Evolutionary conservation across 2,113 vertebrate genomes (phyloP), one percentile per base, ranked within the genome.

Genomic region (Myiopsitta monachus): DNA sequence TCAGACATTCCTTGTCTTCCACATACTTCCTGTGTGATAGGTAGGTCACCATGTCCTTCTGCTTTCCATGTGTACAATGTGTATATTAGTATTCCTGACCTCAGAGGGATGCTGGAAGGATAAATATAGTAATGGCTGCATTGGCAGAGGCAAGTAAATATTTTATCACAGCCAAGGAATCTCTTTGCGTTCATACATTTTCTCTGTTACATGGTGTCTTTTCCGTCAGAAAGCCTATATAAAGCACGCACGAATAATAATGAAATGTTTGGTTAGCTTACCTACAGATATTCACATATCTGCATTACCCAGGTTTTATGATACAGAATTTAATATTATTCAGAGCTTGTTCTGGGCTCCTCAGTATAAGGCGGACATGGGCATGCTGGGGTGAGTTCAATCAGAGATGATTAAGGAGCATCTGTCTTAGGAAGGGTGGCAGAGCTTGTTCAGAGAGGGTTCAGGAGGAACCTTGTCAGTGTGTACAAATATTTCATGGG

Each of bases 61-160:
- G 76, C 75, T 93, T 90, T 81, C 69, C 90, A 79, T 79, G 76
- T 95, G 85, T 87, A 92, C 31, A 68, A 64, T 81, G 33, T 55
- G 44, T 41, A 7, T 66, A 73, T 88, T 90, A 43, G 76, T 92
- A 92, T 94, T 96, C 90, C 49, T 83, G 73, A 72, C 62, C 94
- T 92, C 77, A 95, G 57, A 96, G 74, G 47, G 76, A 24, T 69
- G 47, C 66, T 93, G 69, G 70, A 76, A 91, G 87, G 77, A 87
- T 95, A 96, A 95, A 95, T 94, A 83, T 30, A 93, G 86, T 87
- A 94, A 92, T 47, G 66, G 70, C 46, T 87, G 28, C 90, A 55
- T 82, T 94, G 87, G 77, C 62, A 95, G 62, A 92, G 28, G 41
- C 69, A 82, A 88, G 77, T 87, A 88, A 92, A 83, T 93, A 76